These are phyloP conservation scores for Odontomachus brunneus DNA, from an alignment of 1,140 invertebrate genomes.

Conservation along the genomic window DNA sequence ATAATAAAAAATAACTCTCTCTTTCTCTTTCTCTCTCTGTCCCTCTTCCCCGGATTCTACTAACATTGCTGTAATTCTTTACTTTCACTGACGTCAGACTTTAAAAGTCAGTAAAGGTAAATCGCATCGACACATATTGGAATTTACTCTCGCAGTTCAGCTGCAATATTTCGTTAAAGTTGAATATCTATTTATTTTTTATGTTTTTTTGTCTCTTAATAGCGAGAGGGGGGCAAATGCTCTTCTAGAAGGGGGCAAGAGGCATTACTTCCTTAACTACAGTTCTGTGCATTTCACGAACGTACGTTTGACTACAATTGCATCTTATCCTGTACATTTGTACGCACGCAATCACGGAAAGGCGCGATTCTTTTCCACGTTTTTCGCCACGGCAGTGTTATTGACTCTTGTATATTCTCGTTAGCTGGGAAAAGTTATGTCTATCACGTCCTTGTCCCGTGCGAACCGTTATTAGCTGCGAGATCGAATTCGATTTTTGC, in stretches of 20 bases:
- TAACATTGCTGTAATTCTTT: background rate
- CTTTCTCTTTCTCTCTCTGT: no score
- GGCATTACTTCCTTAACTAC: no score
- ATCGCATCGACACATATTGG: background rate
- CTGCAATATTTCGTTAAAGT: background rate
- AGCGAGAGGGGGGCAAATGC: no score
- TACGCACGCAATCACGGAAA: background rate
- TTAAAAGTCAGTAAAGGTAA: background rate
- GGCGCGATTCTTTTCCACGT: conserved; percentile 20
- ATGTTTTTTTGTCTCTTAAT: no score
- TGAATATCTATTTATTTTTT: background rate
- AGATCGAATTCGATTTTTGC: conserved; percentile 36
- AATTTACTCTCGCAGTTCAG: background rate
- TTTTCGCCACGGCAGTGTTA: background rate
- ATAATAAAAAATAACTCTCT: background rate
- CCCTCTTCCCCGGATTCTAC: background rate
- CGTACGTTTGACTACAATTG: conserved; percentile 19
- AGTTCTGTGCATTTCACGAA: background rate
- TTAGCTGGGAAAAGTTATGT: conserved; percentile 20
- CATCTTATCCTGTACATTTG: conserved; percentile 29
- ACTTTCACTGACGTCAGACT: background rate
- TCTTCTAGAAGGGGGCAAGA: no score
- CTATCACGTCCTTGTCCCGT: conserved; percentile 23
- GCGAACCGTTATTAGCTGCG: background rate
- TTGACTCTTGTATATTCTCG: background rate